These are phyloP conservation scores for Halcyon chelicuti DNA, from an alignment of 2,797 vertebrate species.

Conservation along the genomic window DNA sequence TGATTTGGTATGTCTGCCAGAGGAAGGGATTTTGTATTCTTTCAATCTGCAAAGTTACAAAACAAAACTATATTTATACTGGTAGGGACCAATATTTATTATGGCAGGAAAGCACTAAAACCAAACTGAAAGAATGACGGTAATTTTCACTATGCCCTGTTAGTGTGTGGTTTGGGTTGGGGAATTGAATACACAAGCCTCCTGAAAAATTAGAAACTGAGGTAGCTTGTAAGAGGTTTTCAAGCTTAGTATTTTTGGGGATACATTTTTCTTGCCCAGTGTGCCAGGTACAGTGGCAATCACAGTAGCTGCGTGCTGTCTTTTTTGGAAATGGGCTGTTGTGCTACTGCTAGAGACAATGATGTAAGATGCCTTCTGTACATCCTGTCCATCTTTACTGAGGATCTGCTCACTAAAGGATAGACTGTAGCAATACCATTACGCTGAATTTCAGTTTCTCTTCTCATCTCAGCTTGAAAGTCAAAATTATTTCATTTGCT, in stretches of 20 bases:
- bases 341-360: neutral
- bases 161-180: neutral
- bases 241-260: neutral
- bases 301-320: neutral
- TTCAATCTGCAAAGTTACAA: constrained; percentile 82
- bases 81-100: neutral
- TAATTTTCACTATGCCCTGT: neutral
- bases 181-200: neutral
- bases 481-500: neutral
- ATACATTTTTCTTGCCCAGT: neutral
- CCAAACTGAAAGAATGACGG: neutral
- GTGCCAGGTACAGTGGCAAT: neutral
- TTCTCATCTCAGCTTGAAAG: neutral
- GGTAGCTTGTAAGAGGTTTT: neutral
- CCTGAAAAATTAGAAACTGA: neutral
- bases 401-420: neutral
- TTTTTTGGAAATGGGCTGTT: neutral
- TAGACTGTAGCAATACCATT: neutral
- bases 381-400: neutral
- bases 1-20: constrained; percentile 85
- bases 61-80: neutral
- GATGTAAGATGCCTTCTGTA: neutral
- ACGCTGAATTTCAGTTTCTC: neutral
- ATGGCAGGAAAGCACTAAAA: neutral
- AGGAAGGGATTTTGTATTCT: constrained; percentile 88